Conservation (phyloP, 2,888 invertebrate species). For the Malacosoma neustria region DNA sequence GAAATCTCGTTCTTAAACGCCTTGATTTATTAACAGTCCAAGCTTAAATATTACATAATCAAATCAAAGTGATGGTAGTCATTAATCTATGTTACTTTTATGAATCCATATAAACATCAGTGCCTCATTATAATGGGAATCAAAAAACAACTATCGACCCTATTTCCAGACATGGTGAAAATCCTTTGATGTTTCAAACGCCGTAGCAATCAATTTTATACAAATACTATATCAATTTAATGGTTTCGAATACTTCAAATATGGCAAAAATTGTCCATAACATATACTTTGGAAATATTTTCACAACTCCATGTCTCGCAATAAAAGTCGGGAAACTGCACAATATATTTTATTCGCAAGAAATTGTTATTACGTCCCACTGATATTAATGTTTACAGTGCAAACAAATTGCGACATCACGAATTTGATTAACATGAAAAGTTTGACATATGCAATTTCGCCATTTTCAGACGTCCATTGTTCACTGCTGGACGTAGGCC, state of each 20-base stretch:
- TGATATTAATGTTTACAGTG: background rate
- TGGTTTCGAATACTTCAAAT: background rate
- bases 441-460: too few relatives aligned
- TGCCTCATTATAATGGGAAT: background rate
- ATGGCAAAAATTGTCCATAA: background rate
- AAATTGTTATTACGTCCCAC: background rate
- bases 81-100: slow-evolving; percentile 1
- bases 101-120: background rate
- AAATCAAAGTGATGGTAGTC: background rate
- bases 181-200: background rate
- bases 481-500: too few relatives aligned
- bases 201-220: background rate
- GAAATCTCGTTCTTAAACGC: background rate
- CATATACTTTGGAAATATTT: background rate
- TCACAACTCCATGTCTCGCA: background rate
- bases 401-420: too few relatives aligned
- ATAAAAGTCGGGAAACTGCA: background rate
- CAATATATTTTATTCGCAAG: background rate
- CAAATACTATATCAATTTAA: background rate
- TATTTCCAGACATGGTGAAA: background rate
- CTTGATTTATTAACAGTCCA: background rate
- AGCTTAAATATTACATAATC: background rate
- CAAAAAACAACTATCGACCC: background rate
- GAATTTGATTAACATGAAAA: too few relatives aligned
- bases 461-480: too few relatives aligned